Percentiles rank a stretch among this genome's conserved stretches.
Evolutionary conservation across 2,797 vertebrate genomes (phyloP).

Genomic region (Salarias fasciatus): DNA sequence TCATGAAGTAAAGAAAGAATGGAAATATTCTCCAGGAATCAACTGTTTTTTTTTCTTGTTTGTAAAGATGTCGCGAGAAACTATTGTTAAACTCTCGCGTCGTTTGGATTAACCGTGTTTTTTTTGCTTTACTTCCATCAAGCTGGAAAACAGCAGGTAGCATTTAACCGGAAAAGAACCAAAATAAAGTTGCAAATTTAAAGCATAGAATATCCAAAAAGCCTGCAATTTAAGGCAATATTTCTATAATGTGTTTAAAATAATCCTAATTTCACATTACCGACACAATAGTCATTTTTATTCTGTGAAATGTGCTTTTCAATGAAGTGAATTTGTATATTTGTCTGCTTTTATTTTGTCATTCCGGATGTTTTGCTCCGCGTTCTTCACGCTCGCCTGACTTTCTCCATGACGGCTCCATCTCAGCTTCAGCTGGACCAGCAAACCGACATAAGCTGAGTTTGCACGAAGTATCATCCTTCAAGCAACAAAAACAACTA

Average conservation of each 20-base stretch:
- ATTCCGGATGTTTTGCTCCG: slow-evolving; percentile 24
- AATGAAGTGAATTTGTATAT: too few relatives aligned
- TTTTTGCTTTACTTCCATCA: neutral
- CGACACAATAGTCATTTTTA: too few relatives aligned
- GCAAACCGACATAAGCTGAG: slow-evolving; percentile 71
- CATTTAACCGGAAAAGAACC: neutral
- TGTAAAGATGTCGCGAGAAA: slow-evolving; percentile 36
- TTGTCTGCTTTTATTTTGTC: slow-evolving; percentile 42
- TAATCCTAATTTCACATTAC: too few relatives aligned
- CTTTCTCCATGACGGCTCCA: slow-evolving; percentile 31
- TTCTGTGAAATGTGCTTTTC: too few relatives aligned
- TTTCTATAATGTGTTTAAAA: too few relatives aligned
- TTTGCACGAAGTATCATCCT: slow-evolving; percentile 63
- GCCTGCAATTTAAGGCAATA: too few relatives aligned
- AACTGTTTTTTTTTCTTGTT: too few relatives aligned
- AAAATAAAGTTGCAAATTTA: neutral
- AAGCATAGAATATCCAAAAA: too few relatives aligned
- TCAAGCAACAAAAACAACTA: slow-evolving; percentile 10
- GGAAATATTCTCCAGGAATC: too few relatives aligned
- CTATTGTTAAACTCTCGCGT: slow-evolving; percentile 37
- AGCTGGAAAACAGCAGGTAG: neutral
- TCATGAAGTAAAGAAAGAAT: too few relatives aligned
- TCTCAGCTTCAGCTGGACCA: slow-evolving; percentile 44
- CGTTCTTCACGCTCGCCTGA: neutral
- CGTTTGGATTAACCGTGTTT: slow-evolving; percentile 32